Evolutionary conservation across 1,140 invertebrate genomes (phyloP), one percentile per base, ranked within the genome.

Genomic region (Aplysia californica): DNA sequence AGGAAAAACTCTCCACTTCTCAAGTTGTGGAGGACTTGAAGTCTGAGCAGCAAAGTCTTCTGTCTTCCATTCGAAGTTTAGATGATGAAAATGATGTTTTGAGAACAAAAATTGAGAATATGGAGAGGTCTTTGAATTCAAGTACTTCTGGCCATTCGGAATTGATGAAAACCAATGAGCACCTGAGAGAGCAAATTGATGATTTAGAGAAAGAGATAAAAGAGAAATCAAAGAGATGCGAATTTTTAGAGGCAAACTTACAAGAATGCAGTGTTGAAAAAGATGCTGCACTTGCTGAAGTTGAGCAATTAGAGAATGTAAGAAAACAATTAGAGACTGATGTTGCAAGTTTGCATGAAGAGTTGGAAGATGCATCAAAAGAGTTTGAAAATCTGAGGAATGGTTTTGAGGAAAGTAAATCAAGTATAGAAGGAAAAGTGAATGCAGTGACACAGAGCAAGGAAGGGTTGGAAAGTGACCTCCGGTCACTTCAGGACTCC

Each of bases 261-360:
- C 21, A 2, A 3, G 38, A 56, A 10, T 2, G 55, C 0, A 50
- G 29, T 3, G 23, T 20, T 18, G 41, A 70, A 38, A 70, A 21
- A 56, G 68, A 70, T 56, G 29, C 33, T 10, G 26, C 44, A 35
- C 18, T 58, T 50, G 36, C 18, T 10, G 4, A 35, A 33, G 29
- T 39, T 35, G 44, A 35, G 18, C 2, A 69, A 23, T 44, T n/a
- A n/a, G n/a, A n/a, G n/a, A n/a, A n/a, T n/a, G n/a, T n/a, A n/a
- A n/a, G n/a, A n/a, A n/a, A n/a, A n/a, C 41, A 41, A 18, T 61
- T 76, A 20, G 33, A 76, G 68, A 39, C 26, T 68, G 64, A 76
- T 3, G 65, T 38, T 59, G 18, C 44, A 59, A 21, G 31, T 10
- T 39, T 76, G 31, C 23, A 68, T 50, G 26, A 68, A 58, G 31